Conservation (phyloP, 1,140 invertebrate species). For the Bicyclus anynana region DNA sequence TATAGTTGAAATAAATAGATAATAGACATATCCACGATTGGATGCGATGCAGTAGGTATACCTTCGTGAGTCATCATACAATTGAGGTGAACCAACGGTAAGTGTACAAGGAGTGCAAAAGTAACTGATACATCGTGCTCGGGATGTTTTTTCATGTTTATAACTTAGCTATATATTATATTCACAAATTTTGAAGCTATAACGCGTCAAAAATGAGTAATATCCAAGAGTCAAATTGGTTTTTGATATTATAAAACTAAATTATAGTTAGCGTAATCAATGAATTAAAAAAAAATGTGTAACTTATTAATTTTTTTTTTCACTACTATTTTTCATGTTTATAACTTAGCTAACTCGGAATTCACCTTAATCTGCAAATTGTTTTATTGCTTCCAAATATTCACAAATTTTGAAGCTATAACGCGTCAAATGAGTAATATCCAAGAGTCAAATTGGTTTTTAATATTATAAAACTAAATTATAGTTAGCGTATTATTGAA, state of each 20-base stretch:
- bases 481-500: too few relatives aligned
- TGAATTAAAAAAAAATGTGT: too few relatives aligned
- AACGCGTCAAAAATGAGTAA: neutral
- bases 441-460: too few relatives aligned
- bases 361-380: slow-evolving; percentile 14
- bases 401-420: neutral
- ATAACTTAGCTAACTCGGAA: slow-evolving; percentile 14
- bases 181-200: neutral
- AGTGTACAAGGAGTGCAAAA: slow-evolving; percentile 49
- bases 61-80: slow-evolving; percentile 38
- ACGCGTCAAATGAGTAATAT: neutral
- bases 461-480: too few relatives aligned
- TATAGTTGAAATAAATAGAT: slow-evolving; percentile 1
- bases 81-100: slow-evolving; percentile 35
- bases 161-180: too few relatives aligned
- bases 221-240: too few relatives aligned
- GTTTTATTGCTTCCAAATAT: slow-evolving; percentile 12
- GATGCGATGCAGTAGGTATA: slow-evolving; percentile 49
- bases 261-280: too few relatives aligned
- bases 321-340: slow-evolving; percentile 40
- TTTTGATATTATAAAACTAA: too few relatives aligned
- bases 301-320: too few relatives aligned
- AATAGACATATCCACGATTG: slow-evolving; percentile 49
- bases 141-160: slow-evolving; percentile 39
- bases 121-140: slow-evolving; percentile 34